Percentiles rank a stretch among this genome's conserved stretches.
Evolutionary conservation across 30 jellyfish, hydroid and myxozoan genomes (phyloP).

Genomic region (Catostylus mosaicus): DNA sequence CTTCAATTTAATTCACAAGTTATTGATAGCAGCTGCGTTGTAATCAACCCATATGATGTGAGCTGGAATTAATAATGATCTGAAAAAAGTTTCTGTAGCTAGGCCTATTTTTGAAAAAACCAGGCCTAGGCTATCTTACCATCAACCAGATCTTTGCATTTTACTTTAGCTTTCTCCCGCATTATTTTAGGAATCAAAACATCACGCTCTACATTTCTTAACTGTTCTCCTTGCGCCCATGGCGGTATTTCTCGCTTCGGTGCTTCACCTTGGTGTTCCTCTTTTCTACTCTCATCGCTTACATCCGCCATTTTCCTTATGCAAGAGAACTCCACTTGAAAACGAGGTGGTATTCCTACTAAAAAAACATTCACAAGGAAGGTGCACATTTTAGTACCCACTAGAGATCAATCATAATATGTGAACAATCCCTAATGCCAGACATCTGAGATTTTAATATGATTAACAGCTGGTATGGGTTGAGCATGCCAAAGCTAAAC

Average conservation of each 20-base stretch:
- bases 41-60: too few relatives aligned
- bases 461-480: too few relatives aligned
- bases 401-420: too few relatives aligned
- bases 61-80: too few relatives aligned
- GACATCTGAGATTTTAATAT: too few relatives aligned
- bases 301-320: too few relatives aligned
- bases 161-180: slow-evolving; percentile 80
- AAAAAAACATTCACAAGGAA: too few relatives aligned
- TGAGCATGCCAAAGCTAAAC: too few relatives aligned
- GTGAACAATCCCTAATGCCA: neutral
- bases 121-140: slow-evolving; percentile 39
- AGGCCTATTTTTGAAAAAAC: neutral
- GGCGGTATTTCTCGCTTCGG: slow-evolving; percentile 75
- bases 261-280: neutral
- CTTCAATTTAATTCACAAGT: too few relatives aligned
- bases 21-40: too few relatives aligned
- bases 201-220: slow-evolving; percentile 84
- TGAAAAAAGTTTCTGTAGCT: too few relatives aligned
- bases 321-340: neutral
- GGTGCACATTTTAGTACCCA: too few relatives aligned
- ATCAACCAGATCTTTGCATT: slow-evolving; percentile 81
- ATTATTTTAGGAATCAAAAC: slow-evolving; percentile 89
- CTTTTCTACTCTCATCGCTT: neutral
- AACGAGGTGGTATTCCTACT: neutral
- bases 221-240: slow-evolving; percentile 91